Evolutionary conservation across 1,140 invertebrate species (phyloP), one percentile per base, ranked within the genome.

Genomic region (Brachionus koreanus): DNA sequence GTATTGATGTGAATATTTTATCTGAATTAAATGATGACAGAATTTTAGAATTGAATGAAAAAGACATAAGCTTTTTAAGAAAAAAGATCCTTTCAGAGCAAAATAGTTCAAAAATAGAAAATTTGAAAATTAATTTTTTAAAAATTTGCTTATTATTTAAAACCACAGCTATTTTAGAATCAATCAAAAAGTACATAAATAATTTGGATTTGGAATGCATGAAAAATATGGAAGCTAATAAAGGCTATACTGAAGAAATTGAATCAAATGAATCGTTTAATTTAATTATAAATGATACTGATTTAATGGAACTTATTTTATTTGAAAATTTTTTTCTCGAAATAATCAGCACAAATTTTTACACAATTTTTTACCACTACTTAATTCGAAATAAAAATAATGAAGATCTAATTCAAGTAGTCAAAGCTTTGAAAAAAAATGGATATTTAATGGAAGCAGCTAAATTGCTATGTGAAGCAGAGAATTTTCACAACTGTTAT

Each of bases 351-450:
- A 74, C 69, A 3, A 74, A 25, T 74, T 74, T 74, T 49, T 74
- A 74, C 46, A 1, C 69, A 0, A 46, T 74, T 19, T 46, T 74
- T 46, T 25, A n/a, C 19, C 4, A 74, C 19, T 74, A 46, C n/a
- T 49, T 74, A 39, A 23, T 35, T 12, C 16, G 69, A 29, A 74
- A 74, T 16, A 43, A 74, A 29, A 46, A 19, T 9, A 74, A 35
- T 23, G 69, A 74, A 5, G 43, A 74, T n/a, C 23, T 74, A n/a
- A 25, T 46, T 7, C 16, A 74, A 46, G 43, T 74, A 23, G 69
- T 74, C 6, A 74, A 46, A 46, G 16, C 29, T 13, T 74, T 74
- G 25, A 74, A 74, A 29, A 74, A 74, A 74, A 43, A 74, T 74
- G 69, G 69, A 29, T 13, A 46, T 49, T 43, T 16, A 49, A 74